A percentile compares a stretch with the other conserved stretches of the same genome.
Evolutionary conservation across 2,797 vertebrate species (phyloP).

Genomic region (Agapornis canus): DNA sequence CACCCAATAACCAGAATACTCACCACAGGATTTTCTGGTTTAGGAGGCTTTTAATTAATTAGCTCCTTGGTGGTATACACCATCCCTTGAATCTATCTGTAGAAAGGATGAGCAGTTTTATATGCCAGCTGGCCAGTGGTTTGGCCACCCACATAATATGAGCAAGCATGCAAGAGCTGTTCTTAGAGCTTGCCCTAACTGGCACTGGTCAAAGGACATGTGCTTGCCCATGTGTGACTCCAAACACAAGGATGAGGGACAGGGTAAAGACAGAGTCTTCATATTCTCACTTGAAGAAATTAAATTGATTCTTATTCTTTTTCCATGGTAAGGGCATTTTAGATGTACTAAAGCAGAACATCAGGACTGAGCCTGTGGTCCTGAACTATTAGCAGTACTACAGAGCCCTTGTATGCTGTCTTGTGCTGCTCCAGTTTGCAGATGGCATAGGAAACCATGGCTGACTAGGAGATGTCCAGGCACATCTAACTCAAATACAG

Average conservation of each 20-base stretch:
- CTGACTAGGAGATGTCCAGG: background rate
- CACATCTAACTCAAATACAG: background rate
- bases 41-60: background rate
- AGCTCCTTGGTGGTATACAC: background rate
- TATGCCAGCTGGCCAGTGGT: background rate
- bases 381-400: background rate
- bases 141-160: background rate
- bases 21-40: background rate
- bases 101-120: background rate
- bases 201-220: background rate
- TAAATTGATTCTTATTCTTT: background rate
- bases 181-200: background rate
- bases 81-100: background rate
- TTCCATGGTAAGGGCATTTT: background rate
- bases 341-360: background rate
- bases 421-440: background rate
- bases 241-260: background rate
- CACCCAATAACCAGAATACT: background rate
- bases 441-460: background rate
- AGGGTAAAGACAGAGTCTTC: background rate
- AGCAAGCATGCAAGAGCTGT: background rate
- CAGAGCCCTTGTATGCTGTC: background rate
- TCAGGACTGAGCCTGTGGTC: background rate
- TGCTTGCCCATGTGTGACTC: background rate
- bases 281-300: background rate